Base-by-base conservation (phyloP, 1,140 invertebrate genomes). In the Chironomus tepperi region DNA sequence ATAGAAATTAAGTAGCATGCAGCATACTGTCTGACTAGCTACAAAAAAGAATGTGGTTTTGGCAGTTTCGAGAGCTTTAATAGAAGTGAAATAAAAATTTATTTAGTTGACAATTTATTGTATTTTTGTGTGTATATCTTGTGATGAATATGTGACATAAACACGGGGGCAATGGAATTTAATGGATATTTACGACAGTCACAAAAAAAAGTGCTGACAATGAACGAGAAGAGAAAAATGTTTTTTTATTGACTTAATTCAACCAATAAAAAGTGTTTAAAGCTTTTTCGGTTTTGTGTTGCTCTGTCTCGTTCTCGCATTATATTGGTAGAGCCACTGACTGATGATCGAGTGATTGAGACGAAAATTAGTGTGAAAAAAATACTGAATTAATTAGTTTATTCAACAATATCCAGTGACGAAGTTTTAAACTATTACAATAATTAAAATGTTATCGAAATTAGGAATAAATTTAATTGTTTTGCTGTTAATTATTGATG, bases 381-480 rank as follows among this genome's bases (percentile, higher is more conserved):
- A 15, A 57, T n/a, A 57, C 12, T 15, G 10, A 57, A 57, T n/a
- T 57, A n/a, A 57, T 15, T 57, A 57, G n/a, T n/a, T 57, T 15
- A 57, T n/a, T 57, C 15, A n/a, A 57, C 47, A 15, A 34, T 34
- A 34, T 34, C 24, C 24, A 34, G 24, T 34, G 24, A 34, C 24
- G 24, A 34, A 34, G 24, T 34, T 34, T 34, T 34, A 34, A 34
- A 34, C 24, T 34, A 34, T 34, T 34, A 34, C 1, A 34, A 34
- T 34, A 57, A 57, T 57, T n/a, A 70, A 18, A 18, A 70, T 70
- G 65, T 16, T 70, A 19, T 21, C 65, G 18, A 70, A 70, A 70
- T 70, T 70, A 70, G 65, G 16, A 70, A 70, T 70, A 19, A 70
- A 70, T 70, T 70, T 70, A 18, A 70, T 70, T 21, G 65, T 70